phyloP scores from a whole-genome alignment of 1,140 invertebrate genomes.

The Anoplolepis gracilipes region DNA sequence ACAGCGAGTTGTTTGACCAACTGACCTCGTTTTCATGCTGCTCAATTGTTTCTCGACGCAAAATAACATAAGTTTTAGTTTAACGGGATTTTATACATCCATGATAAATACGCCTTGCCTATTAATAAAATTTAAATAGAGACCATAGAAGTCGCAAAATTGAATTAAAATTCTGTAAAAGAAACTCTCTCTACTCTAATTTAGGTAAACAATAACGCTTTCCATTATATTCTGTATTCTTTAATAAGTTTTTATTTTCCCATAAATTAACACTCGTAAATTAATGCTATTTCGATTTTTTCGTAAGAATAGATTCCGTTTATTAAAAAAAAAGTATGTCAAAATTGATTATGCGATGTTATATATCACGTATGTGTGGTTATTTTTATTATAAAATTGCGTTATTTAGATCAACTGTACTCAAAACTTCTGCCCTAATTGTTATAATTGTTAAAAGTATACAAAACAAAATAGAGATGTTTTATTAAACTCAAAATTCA shows the following conservation, averaged over 20 bases:
- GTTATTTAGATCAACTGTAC: neutral
- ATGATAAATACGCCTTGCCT: neutral
- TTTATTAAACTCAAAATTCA: neutral
- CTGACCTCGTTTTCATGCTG: conserved; percentile 52
- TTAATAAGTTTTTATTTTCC: neutral
- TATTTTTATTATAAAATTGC: neutral
- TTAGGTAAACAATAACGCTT: neutral
- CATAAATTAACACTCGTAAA: neutral
- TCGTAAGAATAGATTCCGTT: neutral
- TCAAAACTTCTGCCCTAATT: neutral
- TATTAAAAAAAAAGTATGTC: neutral
- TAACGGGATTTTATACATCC: neutral
- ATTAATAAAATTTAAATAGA: conserved; percentile 17
- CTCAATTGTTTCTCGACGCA: conserved; percentile 1
- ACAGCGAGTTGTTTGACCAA: conserved; percentile 33
- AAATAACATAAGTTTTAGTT: conserved; percentile 15
- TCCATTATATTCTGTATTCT: neutral
- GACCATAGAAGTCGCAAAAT: neutral
- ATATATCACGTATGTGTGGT: neutral
- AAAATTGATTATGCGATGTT: neutral
- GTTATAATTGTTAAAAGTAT: no score
- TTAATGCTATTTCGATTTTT: neutral
- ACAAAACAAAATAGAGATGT: neutral
- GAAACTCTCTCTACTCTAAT: neutral
- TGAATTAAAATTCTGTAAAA: neutral